Conservation (phyloP, 2,113 vertebrate genomes). For the Fulmarus glacialis region DNA sequence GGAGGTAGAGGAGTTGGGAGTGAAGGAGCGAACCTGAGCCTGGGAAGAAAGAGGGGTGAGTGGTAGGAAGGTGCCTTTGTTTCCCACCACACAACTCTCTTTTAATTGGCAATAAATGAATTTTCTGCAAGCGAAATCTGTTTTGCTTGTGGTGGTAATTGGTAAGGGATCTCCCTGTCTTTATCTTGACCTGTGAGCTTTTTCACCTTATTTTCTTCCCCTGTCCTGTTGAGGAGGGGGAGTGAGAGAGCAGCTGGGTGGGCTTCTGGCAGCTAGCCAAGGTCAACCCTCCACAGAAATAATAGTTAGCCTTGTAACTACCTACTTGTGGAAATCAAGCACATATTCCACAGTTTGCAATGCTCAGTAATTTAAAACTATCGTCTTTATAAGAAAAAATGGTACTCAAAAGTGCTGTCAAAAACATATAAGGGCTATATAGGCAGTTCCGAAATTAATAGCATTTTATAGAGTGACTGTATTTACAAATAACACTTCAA, state of each 20-base stretch:
- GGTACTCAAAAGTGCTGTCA: neutral
- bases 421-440: neutral
- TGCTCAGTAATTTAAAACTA: neutral
- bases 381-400: neutral
- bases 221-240: neutral
- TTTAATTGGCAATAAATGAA: neutral
- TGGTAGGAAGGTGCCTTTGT: neutral
- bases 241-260: neutral
- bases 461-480: neutral
- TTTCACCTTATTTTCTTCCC: neutral
- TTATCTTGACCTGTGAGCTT: rapidly evolving
- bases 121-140: rapidly evolving
- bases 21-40: neutral
- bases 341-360: neutral
- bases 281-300: neutral
- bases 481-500: neutral
- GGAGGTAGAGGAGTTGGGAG: neutral
- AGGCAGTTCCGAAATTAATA: neutral
- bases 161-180: neutral
- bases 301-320: neutral
- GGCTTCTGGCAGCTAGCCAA: neutral
- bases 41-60: neutral
- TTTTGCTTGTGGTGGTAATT: rapidly evolving
- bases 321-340: neutral
- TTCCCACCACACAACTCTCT: neutral